Conservation (phyloP, 2,797 vertebrate genomes). For the Choloepus didactylus region DNA sequence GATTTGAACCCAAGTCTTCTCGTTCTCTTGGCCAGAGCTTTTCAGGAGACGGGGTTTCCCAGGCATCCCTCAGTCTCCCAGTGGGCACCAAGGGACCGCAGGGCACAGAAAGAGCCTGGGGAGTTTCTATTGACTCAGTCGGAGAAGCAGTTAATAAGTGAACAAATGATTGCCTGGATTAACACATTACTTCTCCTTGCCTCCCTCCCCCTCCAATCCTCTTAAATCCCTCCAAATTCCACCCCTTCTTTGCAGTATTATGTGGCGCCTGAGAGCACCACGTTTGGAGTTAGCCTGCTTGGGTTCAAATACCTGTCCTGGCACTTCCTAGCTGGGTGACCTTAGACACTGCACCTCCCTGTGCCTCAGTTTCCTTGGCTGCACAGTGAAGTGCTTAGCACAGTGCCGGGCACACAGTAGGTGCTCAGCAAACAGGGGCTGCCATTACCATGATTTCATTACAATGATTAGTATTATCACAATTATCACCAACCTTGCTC, state of each 20-base stretch:
- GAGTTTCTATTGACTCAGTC: neutral
- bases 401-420: neutral
- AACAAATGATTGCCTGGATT: neutral
- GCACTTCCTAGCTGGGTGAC: neutral
- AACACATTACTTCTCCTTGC: neutral
- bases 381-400: neutral
- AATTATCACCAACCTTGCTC: neutral
- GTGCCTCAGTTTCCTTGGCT: neutral
- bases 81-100: rapidly evolving
- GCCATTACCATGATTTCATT: neutral
- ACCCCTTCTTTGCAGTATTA: neutral
- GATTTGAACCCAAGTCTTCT: neutral
- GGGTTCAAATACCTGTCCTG: neutral
- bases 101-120: neutral
- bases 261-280: neutral
- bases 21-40: neutral
- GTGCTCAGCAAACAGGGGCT: neutral
- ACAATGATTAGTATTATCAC: neutral
- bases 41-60: neutral
- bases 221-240: neutral
- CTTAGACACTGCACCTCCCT: neutral
- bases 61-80: neutral
- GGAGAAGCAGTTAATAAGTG: neutral
- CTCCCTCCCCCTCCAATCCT: neutral
- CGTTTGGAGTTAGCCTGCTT: neutral